Conservation (phyloP, 1,140 invertebrate genomes). For the Anagrus nilaparvatae region DNA sequence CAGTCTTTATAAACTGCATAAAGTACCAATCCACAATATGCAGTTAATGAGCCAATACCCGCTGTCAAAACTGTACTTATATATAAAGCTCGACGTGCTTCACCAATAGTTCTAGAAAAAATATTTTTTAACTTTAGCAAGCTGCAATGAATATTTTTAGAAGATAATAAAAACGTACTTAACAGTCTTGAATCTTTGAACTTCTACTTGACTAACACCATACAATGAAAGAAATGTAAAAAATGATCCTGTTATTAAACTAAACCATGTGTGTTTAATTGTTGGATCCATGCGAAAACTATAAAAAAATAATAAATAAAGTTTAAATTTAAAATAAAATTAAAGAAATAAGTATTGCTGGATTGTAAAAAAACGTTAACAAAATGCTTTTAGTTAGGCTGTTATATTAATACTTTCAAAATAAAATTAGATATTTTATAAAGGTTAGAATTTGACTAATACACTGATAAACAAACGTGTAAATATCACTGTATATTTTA, state of each 20-base stretch:
- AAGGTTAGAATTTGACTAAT: no score
- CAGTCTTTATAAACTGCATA: no score
- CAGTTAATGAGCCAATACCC: no score
- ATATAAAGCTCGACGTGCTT: conserved; percentile 52
- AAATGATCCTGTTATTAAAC: conserved; percentile 58
- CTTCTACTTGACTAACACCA: conserved; percentile 65
- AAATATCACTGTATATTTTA: no score
- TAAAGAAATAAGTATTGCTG: no score
- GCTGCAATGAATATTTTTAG: background rate
- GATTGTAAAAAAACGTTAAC: no score
- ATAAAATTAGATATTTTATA: no score
- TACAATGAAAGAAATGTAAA: conserved; percentile 67
- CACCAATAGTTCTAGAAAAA: conserved; percentile 49
- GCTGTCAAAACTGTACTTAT: conserved; percentile 51
- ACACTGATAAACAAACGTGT: no score
- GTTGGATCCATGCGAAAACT: conserved; percentile 52
- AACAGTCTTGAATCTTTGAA: conserved; percentile 34
- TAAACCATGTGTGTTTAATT: conserved; percentile 64
- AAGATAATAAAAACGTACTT: conserved; percentile 24
- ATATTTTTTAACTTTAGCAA: conserved; percentile 34
- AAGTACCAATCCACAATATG: no score
- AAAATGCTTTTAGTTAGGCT: no score
- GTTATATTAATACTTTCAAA: no score
- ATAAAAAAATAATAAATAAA: conserved; percentile 4
- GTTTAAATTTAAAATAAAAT: no score